Evolutionary conservation across 2,797 vertebrate species (phyloP).

Genomic region (Acanthurus lineatus): DNA sequence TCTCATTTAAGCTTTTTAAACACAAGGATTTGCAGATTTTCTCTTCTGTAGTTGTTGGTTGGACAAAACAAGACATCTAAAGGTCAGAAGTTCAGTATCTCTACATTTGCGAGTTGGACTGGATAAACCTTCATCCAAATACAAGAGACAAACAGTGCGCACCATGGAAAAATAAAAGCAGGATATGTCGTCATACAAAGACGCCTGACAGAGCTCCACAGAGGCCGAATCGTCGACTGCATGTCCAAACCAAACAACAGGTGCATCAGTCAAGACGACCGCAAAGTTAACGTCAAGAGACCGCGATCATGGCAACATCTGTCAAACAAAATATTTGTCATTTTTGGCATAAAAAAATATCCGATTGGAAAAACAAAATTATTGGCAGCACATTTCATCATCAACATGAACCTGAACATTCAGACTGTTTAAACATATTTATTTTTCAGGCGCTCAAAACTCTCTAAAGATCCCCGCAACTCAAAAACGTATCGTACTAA

Average conservation of each 20-base stretch:
- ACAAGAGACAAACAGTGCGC: slow-evolving; percentile 13
- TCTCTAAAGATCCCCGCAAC: too few species aligned
- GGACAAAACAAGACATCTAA: too few species aligned
- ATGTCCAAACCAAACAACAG: slow-evolving; percentile 16
- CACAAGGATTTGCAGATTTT: too few species aligned
- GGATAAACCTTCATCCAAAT: neutral
- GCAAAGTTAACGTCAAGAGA: slow-evolving; percentile 7
- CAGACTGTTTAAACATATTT: too few species aligned
- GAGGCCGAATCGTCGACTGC: neutral
- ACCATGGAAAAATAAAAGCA: neutral
- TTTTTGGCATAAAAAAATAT: neutral
- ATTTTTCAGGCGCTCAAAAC: too few species aligned
- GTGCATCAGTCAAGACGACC: slow-evolving; percentile 15
- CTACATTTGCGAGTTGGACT: neutral
- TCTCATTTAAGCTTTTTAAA: too few species aligned
- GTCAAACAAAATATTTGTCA: slow-evolving; percentile 15
- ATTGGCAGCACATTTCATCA: slow-evolving; percentile 5
- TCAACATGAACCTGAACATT: neutral
- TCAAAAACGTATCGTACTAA: neutral
- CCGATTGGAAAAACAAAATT: neutral
- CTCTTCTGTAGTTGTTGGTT: too few species aligned
- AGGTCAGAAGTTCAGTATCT: neutral
- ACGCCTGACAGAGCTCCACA: neutral
- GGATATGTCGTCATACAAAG: neutral
- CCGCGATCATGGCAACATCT: neutral